Conservation (phyloP, 2,888 invertebrate species). For the Mantis religiosa region DNA sequence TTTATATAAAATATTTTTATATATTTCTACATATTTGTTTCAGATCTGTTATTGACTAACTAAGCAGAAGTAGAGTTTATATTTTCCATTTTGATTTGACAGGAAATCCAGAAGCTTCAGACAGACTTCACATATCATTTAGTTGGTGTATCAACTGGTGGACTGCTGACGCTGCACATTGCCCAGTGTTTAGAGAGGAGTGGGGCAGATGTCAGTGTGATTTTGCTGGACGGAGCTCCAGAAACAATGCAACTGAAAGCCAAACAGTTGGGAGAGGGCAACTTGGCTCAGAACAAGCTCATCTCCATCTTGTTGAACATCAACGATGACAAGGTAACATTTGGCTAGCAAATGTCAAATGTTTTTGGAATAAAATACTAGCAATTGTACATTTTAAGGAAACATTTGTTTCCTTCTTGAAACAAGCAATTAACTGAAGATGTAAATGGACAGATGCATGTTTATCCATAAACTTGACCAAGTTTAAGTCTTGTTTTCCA, state of each 20-base stretch:
- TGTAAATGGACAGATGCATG: no score
- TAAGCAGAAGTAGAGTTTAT: no score
- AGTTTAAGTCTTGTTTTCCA: no score
- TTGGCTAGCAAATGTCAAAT: no score
- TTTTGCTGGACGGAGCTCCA: conserved; percentile 21
- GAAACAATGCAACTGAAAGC: conserved; percentile 10
- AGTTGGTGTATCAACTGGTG: conserved; percentile 58
- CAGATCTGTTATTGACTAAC: no score
- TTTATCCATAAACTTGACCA: no score
- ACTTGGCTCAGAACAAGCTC: background rate
- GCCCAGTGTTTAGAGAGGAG: conserved; percentile 44
- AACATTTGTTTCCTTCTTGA: no score
- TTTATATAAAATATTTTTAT: no score
- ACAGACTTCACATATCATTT: conserved; percentile 49
- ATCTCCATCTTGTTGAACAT: background rate
- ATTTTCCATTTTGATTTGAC: conserved; percentile 31
- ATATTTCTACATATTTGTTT: no score
- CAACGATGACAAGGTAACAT: background rate
- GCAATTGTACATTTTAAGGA: no score
- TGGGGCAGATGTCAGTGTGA: conserved; percentile 33
- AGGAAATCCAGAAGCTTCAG: conserved; percentile 46
- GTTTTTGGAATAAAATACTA: no score
- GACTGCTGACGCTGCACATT: conserved; percentile 56
- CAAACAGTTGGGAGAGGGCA: conserved; percentile 10
- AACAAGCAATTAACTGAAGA: no score